phyloP scores from a whole-genome alignment of 2,113 vertebrate species.

The Bungarus multicinctus region DNA sequence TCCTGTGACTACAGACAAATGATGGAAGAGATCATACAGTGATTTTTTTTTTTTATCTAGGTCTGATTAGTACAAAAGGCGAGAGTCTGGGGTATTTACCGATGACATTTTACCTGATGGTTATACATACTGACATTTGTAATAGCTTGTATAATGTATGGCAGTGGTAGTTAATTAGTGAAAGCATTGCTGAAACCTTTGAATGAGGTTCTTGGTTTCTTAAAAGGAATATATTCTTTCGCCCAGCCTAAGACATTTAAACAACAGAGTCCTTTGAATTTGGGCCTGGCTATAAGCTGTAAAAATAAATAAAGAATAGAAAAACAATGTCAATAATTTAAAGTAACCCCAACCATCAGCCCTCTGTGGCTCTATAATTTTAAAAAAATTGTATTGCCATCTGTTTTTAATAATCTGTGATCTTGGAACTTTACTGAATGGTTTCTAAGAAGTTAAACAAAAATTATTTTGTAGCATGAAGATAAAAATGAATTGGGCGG shows the following conservation, averaged over 20 bases:
- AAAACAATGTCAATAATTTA: background rate
- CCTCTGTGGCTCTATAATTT: background rate
- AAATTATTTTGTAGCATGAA: background rate
- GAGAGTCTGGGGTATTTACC: background rate
- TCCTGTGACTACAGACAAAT: constrained; percentile 2
- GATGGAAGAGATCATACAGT: background rate
- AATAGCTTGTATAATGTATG: background rate
- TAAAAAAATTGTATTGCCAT: background rate
- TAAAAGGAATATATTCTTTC: background rate
- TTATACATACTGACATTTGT: background rate
- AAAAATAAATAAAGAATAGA: background rate
- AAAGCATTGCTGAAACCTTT: background rate
- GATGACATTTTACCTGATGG: background rate
- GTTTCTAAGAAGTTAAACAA: background rate
- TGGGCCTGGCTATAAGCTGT: background rate
- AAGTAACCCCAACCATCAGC: background rate
- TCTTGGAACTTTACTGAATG: background rate
- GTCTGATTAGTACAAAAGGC: background rate
- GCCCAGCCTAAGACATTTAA: background rate
- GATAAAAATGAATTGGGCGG: background rate
- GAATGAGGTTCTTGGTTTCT: background rate
- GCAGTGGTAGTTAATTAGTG: background rate
- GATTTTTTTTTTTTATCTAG: background rate
- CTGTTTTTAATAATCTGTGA: background rate
- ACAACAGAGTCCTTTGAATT: background rate